A percentile compares a stretch with the other conserved stretches of the same genome.
Conservation (phyloP, 2,113 vertebrate genomes). For the Bubo bubo region DNA sequence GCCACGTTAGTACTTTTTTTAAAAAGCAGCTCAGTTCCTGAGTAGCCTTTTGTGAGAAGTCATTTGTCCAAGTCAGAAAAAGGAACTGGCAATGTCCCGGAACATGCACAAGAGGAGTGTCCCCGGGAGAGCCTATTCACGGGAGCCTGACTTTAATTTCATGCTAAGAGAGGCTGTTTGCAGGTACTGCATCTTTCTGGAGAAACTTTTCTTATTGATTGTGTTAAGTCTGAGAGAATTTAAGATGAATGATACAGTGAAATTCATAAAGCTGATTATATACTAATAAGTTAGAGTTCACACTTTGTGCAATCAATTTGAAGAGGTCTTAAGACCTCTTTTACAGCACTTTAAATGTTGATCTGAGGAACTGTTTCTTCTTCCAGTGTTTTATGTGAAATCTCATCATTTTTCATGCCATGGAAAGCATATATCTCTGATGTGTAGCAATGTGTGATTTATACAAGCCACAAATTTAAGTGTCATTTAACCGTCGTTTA, state of each 20-base stretch:
- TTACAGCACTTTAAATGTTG: background rate
- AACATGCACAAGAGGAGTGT: constrained; percentile 27
- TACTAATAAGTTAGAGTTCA: background rate
- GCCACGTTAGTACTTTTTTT: constrained; percentile 24
- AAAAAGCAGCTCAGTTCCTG: constrained; percentile 42
- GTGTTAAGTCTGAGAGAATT: constrained; percentile 26
- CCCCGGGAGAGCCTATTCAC: constrained; percentile 7
- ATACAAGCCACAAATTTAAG: constrained; percentile 54
- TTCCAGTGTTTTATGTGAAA: constrained; percentile 16
- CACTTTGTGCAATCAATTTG: constrained; percentile 2
- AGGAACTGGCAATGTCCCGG: constrained; percentile 67
- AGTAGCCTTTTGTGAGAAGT: constrained; percentile 56
- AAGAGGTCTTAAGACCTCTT: constrained; percentile 18
- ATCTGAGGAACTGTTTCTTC: background rate
- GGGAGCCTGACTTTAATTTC: constrained; percentile 42
- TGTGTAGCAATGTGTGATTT: constrained; percentile 51
- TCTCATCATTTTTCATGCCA: constrained; percentile 2
- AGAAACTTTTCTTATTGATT: constrained; percentile 8
- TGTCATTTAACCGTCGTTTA: constrained; percentile 38
- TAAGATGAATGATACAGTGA: constrained; percentile 25
- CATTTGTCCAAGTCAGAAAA: constrained; percentile 49
- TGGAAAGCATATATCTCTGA: background rate
- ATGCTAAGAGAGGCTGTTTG: constrained; percentile 69
- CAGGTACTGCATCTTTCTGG: constrained; percentile 71
- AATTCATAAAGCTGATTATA: constrained; percentile 10